A percentile compares a stretch with the other conserved stretches of the same genome.
phyloP scores from a whole-genome alignment of 1,140 invertebrate species.

The Aphaenogaster rudis region DNA sequence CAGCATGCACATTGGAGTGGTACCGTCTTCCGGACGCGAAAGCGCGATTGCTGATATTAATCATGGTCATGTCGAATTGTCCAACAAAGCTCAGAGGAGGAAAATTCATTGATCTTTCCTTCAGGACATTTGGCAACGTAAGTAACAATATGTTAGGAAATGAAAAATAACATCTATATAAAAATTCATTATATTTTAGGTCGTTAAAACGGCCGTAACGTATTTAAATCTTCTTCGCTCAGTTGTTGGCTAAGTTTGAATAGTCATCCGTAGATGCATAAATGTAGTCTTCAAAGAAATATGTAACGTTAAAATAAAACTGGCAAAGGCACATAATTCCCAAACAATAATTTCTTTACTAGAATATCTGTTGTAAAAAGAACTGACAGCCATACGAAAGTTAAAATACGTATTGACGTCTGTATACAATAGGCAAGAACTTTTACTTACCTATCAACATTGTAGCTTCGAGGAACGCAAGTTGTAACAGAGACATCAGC shows the following conservation, averaged over 20 bases:
- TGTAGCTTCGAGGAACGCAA: background rate
- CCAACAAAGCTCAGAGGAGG: constrained; percentile 15
- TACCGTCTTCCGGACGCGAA: background rate
- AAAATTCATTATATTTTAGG: constrained; percentile 42
- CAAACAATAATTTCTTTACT: background rate
- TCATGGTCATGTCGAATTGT: constrained; percentile 22
- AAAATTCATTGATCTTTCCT: constrained; percentile 40
- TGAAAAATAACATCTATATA: background rate
- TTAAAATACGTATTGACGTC: background rate
- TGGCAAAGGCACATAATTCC: background rate
- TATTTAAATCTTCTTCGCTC: constrained; percentile 75
- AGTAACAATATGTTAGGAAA: constrained; percentile 14
- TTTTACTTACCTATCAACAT: constrained; percentile 17
- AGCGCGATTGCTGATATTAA: background rate
- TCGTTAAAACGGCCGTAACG: constrained; percentile 70
- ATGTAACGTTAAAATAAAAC: background rate
- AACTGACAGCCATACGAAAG: background rate
- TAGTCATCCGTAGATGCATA: background rate
- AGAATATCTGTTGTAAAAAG: background rate
- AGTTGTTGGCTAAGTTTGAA: constrained; percentile 48
- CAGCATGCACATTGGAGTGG: constrained; percentile 29
- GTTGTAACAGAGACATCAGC: background rate
- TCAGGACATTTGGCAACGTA: constrained; percentile 39
- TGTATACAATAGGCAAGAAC: background rate
- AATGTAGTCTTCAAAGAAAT: constrained; percentile 12